phyloP scores from a whole-genome alignment of 2,888 invertebrate genomes.

The Tetropium fuscum region DNA sequence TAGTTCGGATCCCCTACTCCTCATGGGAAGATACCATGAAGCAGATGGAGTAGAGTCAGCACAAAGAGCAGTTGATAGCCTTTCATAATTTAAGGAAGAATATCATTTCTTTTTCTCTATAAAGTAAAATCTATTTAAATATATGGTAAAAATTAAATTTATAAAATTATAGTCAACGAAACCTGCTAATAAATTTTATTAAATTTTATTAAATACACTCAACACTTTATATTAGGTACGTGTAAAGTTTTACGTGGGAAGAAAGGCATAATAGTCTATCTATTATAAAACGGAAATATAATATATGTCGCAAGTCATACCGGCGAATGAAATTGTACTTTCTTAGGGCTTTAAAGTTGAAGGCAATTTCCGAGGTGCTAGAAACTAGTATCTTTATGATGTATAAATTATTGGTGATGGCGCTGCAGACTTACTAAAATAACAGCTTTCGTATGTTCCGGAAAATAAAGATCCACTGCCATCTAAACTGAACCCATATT shows the following conservation, averaged over 20 bases:
- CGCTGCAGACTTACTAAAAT: slow-evolving; percentile 6
- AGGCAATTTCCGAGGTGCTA: slow-evolving; percentile 27
- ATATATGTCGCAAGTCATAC: slow-evolving; percentile 20
- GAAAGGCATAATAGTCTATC: slow-evolving; percentile 20
- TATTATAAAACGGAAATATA: slow-evolving; percentile 21
- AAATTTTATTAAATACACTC: slow-evolving; percentile 2
- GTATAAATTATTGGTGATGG: slow-evolving; percentile 21
- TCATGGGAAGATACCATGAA: no score
- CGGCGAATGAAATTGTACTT: slow-evolving; percentile 24
- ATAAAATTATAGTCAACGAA: no score
- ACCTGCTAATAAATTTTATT: slow-evolving; percentile 16
- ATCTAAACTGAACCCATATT: no score
- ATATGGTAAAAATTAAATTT: no score
- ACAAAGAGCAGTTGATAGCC: no score
- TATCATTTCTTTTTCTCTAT: no score
- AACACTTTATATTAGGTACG: slow-evolving; percentile 1
- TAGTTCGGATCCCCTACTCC: no score
- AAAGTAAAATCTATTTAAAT: no score
- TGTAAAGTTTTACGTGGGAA: slow-evolving; percentile 18
- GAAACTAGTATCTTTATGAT: slow-evolving; percentile 17
- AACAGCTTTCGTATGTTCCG: slow-evolving; percentile 10
- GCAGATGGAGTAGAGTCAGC: no score
- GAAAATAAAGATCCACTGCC: no score
- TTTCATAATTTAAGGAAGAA: no score
- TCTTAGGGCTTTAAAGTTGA: slow-evolving; percentile 24